These are phyloP conservation scores for Protosalanx chinensis DNA, from an alignment of 2,797 vertebrate genomes.

Conservation along the genomic window DNA sequence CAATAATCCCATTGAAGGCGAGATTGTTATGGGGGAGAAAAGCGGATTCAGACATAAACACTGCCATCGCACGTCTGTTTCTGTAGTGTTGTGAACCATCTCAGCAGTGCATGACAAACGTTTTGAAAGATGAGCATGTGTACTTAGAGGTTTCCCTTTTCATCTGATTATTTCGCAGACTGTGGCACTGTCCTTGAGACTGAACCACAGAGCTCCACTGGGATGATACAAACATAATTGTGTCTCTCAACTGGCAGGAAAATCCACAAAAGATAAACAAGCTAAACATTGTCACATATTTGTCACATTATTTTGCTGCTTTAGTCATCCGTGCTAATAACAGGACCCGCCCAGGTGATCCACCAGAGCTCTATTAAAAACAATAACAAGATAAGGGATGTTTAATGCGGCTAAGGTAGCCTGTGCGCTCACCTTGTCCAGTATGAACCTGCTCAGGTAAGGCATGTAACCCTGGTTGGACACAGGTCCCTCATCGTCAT, in stretches of 20 bases:
- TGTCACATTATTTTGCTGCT: not conserved
- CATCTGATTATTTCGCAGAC: not conserved
- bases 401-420: not conserved
- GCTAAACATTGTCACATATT: not conserved
- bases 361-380: slow-evolving; percentile 1
- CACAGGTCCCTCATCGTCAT: slow-evolving; percentile 88
- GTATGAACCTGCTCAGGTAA: slow-evolving; percentile 92
- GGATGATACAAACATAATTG: slow-evolving; percentile 11
- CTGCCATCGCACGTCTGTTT: not conserved
- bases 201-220: not conserved
- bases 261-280: not conserved
- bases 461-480: slow-evolving; percentile 98
- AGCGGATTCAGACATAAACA: not conserved
- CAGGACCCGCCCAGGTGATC: not conserved
- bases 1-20: not conserved
- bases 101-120: not conserved
- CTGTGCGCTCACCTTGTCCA: slow-evolving; percentile 87
- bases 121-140: not conserved
- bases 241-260: not conserved
- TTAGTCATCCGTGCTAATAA: not conserved
- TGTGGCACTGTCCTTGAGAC: slow-evolving; percentile 1
- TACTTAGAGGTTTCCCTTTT: not conserved
- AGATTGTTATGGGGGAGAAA: not conserved
- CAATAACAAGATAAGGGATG: not conserved
- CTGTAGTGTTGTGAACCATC: not conserved